Percentiles rank a stretch among this genome's conserved stretches.
Evolutionary conservation across 2,888 invertebrate genomes (phyloP).

Genomic region (Drosophila borborema): DNA sequence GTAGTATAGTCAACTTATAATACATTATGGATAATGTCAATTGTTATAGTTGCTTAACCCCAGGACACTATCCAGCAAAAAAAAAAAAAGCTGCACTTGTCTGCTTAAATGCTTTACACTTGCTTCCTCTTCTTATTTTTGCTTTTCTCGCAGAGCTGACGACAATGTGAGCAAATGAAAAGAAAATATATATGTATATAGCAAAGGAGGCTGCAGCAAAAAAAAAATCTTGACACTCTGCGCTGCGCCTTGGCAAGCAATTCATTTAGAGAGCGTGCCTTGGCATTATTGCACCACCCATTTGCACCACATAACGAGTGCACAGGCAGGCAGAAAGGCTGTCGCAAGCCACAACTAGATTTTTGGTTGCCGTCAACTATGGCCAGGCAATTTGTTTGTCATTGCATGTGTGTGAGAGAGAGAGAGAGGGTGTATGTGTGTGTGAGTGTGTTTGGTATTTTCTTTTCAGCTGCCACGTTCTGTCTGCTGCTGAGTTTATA

Average conservation of each 20-base stretch:
- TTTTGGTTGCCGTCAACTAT: conserved; percentile 62
- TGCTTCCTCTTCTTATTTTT: conserved; percentile 20
- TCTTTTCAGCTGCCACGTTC: conserved; percentile 60
- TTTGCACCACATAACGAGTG: conserved; percentile 38
- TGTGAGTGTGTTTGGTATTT: conserved; percentile 40
- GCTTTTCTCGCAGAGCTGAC: not conserved
- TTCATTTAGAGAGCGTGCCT: conserved; percentile 63
- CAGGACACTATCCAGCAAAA: not conserved
- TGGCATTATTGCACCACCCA: conserved; percentile 26
- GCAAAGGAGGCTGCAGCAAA: not conserved
- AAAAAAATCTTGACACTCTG: conserved; percentile 42
- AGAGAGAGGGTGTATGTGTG: conserved; percentile 7
- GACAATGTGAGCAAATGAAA: not conserved
- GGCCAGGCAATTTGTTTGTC: conserved; percentile 77
- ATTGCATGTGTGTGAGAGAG: conserved; percentile 45
- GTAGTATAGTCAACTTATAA: not conserved
- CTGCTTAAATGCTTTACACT: conserved; percentile 60
- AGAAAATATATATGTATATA: too few relatives aligned
- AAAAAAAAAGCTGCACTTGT: conserved; percentile 24
- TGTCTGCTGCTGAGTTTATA: conserved; percentile 31
- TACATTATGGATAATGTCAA: conserved; percentile 5
- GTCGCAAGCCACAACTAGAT: conserved; percentile 72
- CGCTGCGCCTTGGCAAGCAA: conserved; percentile 55
- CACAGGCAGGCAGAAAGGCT: conserved; percentile 21
- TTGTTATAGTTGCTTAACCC: conserved; percentile 6